These are phyloP conservation scores for Drosophila fungiperda DNA, from an alignment of 2,888 invertebrate species.

Conservation along the genomic window DNA sequence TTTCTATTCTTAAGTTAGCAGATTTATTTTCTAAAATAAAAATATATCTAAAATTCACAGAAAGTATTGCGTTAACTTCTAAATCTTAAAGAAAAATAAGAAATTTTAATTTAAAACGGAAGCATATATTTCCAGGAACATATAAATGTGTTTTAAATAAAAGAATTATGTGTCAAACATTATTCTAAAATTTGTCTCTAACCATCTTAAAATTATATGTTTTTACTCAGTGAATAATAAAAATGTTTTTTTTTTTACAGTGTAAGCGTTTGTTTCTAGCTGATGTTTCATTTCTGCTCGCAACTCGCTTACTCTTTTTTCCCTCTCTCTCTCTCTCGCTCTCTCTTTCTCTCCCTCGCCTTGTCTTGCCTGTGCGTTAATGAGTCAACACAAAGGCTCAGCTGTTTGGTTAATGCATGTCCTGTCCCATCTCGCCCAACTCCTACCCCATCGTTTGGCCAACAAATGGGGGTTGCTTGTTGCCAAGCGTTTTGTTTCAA, in stretches of 20 bases:
- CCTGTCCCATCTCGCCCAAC: conserved; percentile 50
- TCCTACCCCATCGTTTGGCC: conserved; percentile 9
- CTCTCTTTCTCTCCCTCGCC: conserved; percentile 3
- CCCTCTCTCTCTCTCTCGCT: conserved; percentile 2
- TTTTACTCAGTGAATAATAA: background rate
- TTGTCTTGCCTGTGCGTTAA: conserved; percentile 60
- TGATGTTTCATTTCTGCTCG: conserved; percentile 69
- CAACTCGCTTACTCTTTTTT: conserved; percentile 4
- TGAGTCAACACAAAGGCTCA: conserved; percentile 78
- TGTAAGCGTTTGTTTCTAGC: conserved; percentile 28
- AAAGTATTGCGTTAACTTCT: background rate
- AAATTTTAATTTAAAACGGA: background rate
- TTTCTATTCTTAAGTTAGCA: background rate
- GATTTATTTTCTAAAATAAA: background rate
- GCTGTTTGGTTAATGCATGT: conserved; percentile 78
- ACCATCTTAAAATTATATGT: background rate
- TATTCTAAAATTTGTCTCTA: background rate
- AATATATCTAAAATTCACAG: background rate
- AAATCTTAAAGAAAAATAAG: background rate
- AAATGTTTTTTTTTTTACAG: background rate
- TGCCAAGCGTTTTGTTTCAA: conserved; percentile 52
- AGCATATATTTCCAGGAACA: rapidly evolving
- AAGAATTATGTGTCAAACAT: background rate
- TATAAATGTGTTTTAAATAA: background rate
- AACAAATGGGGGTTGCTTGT: conserved; percentile 44